These are phyloP conservation scores for Gonatopus flavifemur DNA, from an alignment of 1,140 invertebrate genomes.

Conservation along the genomic window DNA sequence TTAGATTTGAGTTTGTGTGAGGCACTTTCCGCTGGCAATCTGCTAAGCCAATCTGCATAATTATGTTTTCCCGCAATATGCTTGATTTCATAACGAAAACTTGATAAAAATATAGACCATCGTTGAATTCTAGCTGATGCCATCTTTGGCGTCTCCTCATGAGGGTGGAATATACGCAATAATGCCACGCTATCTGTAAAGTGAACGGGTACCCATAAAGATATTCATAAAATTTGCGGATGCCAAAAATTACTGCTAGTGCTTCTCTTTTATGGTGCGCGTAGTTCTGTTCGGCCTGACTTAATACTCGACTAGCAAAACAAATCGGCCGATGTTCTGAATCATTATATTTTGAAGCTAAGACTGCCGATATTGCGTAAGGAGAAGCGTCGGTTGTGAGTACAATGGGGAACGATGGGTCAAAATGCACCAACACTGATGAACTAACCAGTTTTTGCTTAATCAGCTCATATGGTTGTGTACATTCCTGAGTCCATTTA, in stretches of 20 bases:
- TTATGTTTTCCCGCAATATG: neutral
- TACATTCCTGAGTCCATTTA: neutral
- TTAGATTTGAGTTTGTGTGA: neutral
- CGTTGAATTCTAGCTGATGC: neutral
- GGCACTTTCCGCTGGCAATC: too few species aligned
- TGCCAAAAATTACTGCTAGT: neutral
- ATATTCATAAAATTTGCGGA: slow-evolving; percentile 1
- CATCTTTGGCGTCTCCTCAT: slow-evolving; percentile 3
- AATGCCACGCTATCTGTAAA: slow-evolving; percentile 4
- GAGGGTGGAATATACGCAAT: neutral
- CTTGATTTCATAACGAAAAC: slow-evolving; percentile 3
- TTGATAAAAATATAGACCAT: neutral
- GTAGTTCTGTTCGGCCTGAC: neutral
- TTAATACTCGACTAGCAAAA: neutral
- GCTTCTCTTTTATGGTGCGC: neutral
- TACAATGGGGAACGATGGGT: slow-evolving; percentile 12
- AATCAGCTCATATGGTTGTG: neutral
- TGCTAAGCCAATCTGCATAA: neutral
- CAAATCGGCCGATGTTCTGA: neutral
- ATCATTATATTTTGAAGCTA: slow-evolving; percentile 8
- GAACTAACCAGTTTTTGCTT: slow-evolving; percentile 1
- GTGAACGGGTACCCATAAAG: slow-evolving; percentile 1
- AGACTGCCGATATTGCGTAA: slow-evolving; percentile 3
- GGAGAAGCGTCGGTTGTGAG: slow-evolving; percentile 10
- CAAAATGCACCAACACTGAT: slow-evolving; percentile 11